Percentiles rank a stretch among this genome's conserved stretches.
Evolutionary conservation across 2,888 invertebrate genomes (phyloP).

Genomic region (Dioctria rufipes): DNA sequence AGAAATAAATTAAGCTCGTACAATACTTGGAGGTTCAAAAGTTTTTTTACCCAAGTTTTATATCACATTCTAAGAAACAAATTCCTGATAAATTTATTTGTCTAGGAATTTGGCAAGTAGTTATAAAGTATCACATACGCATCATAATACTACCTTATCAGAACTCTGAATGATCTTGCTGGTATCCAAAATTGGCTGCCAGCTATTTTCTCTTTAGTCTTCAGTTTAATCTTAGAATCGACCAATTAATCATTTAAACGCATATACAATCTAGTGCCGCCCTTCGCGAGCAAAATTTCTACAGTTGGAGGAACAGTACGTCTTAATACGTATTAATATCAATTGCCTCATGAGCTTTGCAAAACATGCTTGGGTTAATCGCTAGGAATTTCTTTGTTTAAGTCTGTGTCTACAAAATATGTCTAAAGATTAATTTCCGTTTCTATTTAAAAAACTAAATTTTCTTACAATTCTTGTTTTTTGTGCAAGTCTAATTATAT

Average conservation of each 20-base stretch:
- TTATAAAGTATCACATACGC: constrained; percentile 1
- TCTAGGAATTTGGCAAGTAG: constrained; percentile 40
- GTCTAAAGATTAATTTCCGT: constrained; percentile 7
- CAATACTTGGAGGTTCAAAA: too few relatives aligned
- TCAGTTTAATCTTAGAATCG: neutral
- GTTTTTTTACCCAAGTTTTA: neutral
- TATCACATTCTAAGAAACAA: constrained; percentile 40
- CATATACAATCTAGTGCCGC: constrained; percentile 17
- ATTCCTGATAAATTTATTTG: constrained; percentile 45
- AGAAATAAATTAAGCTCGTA: too few relatives aligned
- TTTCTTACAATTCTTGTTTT: neutral
- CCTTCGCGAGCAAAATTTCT: constrained; percentile 34
- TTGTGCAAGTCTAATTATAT: constrained; percentile 2
- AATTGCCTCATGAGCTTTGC: neutral
- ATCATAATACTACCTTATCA: too few relatives aligned
- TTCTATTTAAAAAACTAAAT: neutral
- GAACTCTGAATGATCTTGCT: neutral
- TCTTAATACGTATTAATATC: constrained; percentile 17
- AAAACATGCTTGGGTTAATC: constrained; percentile 16
- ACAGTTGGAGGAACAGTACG: constrained; percentile 24
- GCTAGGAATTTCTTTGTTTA: constrained; percentile 22
- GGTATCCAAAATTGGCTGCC: constrained; percentile 5
- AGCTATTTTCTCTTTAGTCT: neutral
- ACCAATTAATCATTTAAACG: constrained; percentile 30
- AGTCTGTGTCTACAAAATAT: neutral